Evolutionary conservation across 2,888 invertebrate genomes (phyloP).

Genomic region (Pachliopta kotzebuea): DNA sequence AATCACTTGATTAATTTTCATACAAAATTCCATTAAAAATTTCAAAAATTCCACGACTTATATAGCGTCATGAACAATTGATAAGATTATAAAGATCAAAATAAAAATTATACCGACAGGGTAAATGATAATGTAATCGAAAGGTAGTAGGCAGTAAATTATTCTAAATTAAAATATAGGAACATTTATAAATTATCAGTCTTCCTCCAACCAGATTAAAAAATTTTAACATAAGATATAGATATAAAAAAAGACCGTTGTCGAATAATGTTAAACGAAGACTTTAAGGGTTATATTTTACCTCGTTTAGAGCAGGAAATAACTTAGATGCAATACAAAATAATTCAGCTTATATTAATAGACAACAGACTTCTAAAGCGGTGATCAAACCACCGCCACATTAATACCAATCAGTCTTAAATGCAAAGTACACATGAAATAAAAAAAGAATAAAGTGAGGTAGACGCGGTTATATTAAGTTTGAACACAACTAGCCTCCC

Average conservation of each 20-base stretch:
- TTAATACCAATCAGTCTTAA: slow-evolving; percentile 71
- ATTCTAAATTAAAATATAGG: slow-evolving; percentile 80
- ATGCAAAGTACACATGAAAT: slow-evolving; percentile 40
- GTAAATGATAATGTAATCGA: slow-evolving; percentile 70
- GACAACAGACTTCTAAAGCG: slow-evolving; percentile 72
- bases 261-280: slow-evolving; percentile 51
- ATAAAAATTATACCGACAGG: slow-evolving; percentile 67
- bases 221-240: slow-evolving; percentile 67
- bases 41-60: slow-evolving; percentile 78
- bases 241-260: slow-evolving; percentile 60
- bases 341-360: slow-evolving; percentile 49
- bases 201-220: slow-evolving; percentile 73
- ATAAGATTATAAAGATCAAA: slow-evolving; percentile 74
- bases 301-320: slow-evolving; percentile 37
- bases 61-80: slow-evolving; percentile 78
- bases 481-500: slow-evolving; percentile 51
- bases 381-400: slow-evolving; percentile 75
- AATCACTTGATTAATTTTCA: slow-evolving; percentile 78
- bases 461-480: slow-evolving; percentile 61
- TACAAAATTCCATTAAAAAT: slow-evolving; percentile 80
- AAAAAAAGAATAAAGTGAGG: slow-evolving; percentile 54
- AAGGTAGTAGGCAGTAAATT: slow-evolving; percentile 74
- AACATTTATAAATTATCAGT: slow-evolving; percentile 78
- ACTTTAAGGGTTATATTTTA: slow-evolving; percentile 30
- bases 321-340: slow-evolving; percentile 33